Conservation (phyloP, 2,797 vertebrate species). For the Sciaenops ocellatus region DNA sequence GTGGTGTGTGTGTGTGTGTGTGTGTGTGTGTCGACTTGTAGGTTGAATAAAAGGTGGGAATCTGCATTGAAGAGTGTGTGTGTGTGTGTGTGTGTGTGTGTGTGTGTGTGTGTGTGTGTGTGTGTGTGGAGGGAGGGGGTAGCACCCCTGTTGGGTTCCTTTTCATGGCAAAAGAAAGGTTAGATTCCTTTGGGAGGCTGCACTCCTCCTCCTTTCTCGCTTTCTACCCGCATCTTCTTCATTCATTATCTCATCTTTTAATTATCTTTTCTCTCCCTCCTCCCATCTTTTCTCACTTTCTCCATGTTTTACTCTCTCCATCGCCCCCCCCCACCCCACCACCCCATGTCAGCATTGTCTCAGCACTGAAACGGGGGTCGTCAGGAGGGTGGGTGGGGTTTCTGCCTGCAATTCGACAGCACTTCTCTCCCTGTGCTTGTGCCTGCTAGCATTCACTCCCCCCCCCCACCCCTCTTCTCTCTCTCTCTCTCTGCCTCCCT, state of each 20-base stretch:
- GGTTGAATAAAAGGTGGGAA: conserved; percentile 44
- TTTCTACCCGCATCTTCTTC: conserved; percentile 38
- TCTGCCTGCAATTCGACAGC: conserved; percentile 78
- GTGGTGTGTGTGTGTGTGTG: conserved; percentile 36
- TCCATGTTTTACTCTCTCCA: conserved; percentile 30
- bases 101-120: conserved; percentile 50
- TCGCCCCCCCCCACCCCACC: background rate
- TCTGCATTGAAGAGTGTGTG: conserved; percentile 37
- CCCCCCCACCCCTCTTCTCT: conserved; percentile 28
- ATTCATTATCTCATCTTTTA: conserved; percentile 60
- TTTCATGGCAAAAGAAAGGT: conserved; percentile 80
- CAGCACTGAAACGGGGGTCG: conserved; percentile 69
- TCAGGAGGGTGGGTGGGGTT: conserved; percentile 83
- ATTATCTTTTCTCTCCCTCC: conserved; percentile 33
- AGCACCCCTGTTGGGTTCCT: conserved; percentile 66
- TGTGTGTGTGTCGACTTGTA: conserved; percentile 50
- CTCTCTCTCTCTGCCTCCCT: conserved; percentile 41
- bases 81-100: conserved; percentile 36
- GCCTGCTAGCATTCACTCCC: conserved; percentile 70
- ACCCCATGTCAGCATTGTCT: conserved; percentile 82
- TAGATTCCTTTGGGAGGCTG: conserved; percentile 80
- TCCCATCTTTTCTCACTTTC: conserved; percentile 55
- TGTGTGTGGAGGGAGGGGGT: conserved; percentile 18
- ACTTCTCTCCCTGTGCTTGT: conserved; percentile 67
- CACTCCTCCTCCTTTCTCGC: conserved; percentile 56